Evolutionary conservation across 1,140 invertebrate species (phyloP).

Genomic region (Caenorhabditis remanei): DNA sequence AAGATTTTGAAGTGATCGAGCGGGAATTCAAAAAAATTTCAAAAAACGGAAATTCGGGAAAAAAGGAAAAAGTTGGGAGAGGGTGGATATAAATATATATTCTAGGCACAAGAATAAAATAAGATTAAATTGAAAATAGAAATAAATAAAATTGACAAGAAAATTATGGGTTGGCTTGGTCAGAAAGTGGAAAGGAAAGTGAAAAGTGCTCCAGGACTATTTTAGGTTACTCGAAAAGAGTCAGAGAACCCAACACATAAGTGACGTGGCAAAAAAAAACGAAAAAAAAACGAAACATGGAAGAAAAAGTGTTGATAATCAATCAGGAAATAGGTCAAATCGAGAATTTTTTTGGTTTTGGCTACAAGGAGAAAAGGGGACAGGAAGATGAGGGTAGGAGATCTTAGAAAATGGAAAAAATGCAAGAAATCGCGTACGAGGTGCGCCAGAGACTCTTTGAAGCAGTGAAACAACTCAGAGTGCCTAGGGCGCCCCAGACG

Average conservation of each 20-base stretch:
- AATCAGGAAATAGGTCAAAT: constrained; percentile 1
- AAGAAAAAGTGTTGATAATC: neutral
- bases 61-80: too few relatives aligned
- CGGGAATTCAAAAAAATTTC: too few relatives aligned
- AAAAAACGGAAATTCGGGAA: too few relatives aligned
- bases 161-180: neutral
- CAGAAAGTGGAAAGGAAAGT: neutral
- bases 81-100: too few relatives aligned
- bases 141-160: too few relatives aligned
- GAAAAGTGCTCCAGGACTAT: neutral
- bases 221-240: neutral
- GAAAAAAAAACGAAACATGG: neutral
- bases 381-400: neutral
- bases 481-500: too few relatives aligned
- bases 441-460: too few relatives aligned
- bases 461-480: too few relatives aligned
- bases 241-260: too few relatives aligned
- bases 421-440: neutral
- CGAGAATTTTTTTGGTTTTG: neutral
- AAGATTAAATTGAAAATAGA: too few relatives aligned
- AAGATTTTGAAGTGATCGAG: neutral
- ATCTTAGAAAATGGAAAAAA: neutral
- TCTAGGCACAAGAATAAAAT: too few relatives aligned
- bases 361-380: neutral
- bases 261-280: neutral